Percentiles rank a stretch among this genome's conserved stretches.
phyloP scores from a whole-genome alignment of 2,113 vertebrate species.

The Colossoma macropomum region DNA sequence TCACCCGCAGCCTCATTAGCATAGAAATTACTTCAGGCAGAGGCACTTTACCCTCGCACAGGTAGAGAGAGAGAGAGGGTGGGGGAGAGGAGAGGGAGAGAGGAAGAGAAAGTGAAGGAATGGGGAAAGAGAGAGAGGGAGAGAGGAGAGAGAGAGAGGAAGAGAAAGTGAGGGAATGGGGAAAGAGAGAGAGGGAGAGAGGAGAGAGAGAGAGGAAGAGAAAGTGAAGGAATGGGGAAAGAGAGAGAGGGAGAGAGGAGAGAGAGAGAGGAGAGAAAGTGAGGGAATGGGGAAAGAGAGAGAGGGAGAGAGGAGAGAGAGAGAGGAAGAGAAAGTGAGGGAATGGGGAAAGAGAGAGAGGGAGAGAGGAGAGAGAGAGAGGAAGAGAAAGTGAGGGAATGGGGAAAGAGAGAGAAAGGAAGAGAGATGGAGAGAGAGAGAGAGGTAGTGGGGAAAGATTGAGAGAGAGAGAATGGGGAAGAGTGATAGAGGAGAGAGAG shows the following conservation, averaged over 20 bases:
- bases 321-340: too few relatives aligned
- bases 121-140: constrained; percentile 36
- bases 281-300: background rate
- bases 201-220: background rate
- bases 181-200: background rate
- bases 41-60: constrained; percentile 60
- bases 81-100: constrained; percentile 47
- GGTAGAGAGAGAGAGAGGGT: constrained; percentile 51
- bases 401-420: too few relatives aligned
- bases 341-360: too few relatives aligned
- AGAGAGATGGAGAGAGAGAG: background rate
- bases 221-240: background rate
- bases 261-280: too few relatives aligned
- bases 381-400: background rate
- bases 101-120: background rate
- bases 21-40: constrained; percentile 83
- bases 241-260: too few relatives aligned
- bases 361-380: background rate
- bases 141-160: background rate
- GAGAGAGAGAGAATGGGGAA: too few relatives aligned
- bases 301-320: background rate
- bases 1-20: constrained; percentile 80
- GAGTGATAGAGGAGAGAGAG: too few relatives aligned
- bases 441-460: too few relatives aligned
- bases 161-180: background rate